A percentile compares a stretch with the other conserved stretches of the same genome.
phyloP scores from a whole-genome alignment of 2,113 vertebrate species.

The Nothobranchius kuhntae region DNA sequence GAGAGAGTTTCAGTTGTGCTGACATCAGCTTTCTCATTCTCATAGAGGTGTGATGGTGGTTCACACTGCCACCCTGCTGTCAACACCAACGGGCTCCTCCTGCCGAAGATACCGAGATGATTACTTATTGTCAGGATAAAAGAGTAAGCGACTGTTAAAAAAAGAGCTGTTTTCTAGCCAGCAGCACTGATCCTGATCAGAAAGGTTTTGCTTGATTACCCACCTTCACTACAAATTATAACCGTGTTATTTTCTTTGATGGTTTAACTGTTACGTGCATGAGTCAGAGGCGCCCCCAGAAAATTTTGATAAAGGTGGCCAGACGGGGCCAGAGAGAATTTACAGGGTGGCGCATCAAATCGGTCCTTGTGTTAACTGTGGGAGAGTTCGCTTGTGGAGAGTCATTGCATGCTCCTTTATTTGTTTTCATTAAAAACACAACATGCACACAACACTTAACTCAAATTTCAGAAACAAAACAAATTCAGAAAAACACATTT shows the following conservation, averaged over 20 bases:
- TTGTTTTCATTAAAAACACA: no score
- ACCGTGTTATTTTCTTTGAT: background rate
- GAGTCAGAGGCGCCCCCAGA: no score
- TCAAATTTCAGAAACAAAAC: no score
- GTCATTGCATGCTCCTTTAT: no score
- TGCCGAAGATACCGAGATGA: constrained; percentile 35
- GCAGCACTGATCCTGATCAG: background rate
- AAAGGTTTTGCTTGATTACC: background rate
- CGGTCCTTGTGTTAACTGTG: no score
- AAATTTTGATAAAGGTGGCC: no score
- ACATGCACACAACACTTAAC: no score
- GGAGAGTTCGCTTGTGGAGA: no score
- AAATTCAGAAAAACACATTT: no score
- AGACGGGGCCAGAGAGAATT: no score
- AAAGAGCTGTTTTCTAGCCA: background rate
- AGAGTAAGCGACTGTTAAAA: constrained; percentile 24
- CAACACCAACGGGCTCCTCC: constrained; percentile 25
- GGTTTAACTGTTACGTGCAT: background rate
- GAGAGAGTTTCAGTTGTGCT: constrained; percentile 75
- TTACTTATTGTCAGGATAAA: constrained; percentile 16
- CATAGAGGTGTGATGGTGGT: constrained; percentile 75
- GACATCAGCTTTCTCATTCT: constrained; percentile 75
- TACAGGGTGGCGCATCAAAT: no score
- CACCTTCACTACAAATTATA: no score
- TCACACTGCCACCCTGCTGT: constrained; percentile 70